These are phyloP conservation scores for Pogonocichla stellata DNA, from an alignment of 2,113 vertebrate species.

Conservation along the genomic window DNA sequence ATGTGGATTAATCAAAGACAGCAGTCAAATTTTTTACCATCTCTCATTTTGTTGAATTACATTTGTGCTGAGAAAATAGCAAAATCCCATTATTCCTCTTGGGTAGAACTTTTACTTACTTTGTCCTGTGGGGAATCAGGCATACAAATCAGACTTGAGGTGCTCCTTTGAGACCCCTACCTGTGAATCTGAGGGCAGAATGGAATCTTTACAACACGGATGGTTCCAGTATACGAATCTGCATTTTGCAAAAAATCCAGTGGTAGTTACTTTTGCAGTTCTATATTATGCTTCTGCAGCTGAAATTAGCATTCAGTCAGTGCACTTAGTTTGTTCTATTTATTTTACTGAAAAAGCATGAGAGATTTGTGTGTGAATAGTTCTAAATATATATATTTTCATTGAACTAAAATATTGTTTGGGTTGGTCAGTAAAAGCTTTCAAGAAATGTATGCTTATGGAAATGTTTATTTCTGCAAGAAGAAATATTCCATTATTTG, in stretches of 20 bases:
- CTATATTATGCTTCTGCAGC: background rate
- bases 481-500: conserved; percentile 58
- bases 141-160: background rate
- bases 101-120: background rate
- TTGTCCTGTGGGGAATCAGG: background rate
- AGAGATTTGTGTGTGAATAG: conserved; percentile 25
- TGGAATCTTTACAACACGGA: background rate
- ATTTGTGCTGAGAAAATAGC: background rate
- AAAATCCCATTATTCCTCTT: background rate
- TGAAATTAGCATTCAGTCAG: background rate
- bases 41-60: background rate
- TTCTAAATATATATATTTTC: conserved; percentile 32
- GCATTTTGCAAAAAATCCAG: background rate
- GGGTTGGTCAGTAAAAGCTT: conserved; percentile 62
- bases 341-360: conserved; percentile 29
- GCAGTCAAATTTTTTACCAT: background rate
- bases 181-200: background rate
- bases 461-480: conserved; percentile 50
- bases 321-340: background rate
- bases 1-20: background rate
- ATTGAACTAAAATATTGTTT: conserved; percentile 55
- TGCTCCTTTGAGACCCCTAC: background rate
- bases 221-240: background rate
- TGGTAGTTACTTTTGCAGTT: background rate
- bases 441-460: conserved; percentile 23